A percentile compares a stretch with the other conserved stretches of the same genome.
These are phyloP conservation scores for Acestrorhynchus altus DNA, from an alignment of 2,797 vertebrate genomes.

Conservation along the genomic window DNA sequence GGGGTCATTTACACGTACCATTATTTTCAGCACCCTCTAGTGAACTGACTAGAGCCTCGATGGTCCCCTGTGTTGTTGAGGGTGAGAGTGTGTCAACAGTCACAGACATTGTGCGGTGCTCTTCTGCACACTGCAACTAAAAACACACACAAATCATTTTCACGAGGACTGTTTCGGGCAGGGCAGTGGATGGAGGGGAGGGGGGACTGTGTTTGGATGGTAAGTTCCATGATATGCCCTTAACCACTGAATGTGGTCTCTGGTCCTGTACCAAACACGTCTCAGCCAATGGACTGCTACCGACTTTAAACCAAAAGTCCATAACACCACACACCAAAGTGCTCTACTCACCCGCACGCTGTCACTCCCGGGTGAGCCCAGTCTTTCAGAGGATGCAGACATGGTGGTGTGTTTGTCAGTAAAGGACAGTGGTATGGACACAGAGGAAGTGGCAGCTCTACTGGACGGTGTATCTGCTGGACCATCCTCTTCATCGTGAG, in stretches of 20 bases:
- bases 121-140: constrained; percentile 13
- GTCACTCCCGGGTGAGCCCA: constrained; percentile 51
- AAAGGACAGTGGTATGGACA: constrained; percentile 65
- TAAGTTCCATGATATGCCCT: too few relatives aligned
- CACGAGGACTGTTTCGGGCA: too few relatives aligned
- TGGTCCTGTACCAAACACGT: too few relatives aligned
- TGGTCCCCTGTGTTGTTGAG: neutral
- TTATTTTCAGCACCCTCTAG: constrained; percentile 13
- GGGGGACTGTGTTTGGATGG: too few relatives aligned
- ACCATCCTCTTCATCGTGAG: constrained; percentile 60
- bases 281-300: too few relatives aligned
- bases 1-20: constrained; percentile 10
- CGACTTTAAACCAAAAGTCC: too few relatives aligned
- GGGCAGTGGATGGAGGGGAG: too few relatives aligned
- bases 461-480: constrained; percentile 59
- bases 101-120: neutral
- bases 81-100: neutral
- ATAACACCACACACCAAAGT: too few relatives aligned
- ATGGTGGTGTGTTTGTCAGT: constrained; percentile 55
- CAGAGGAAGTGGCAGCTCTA: constrained; percentile 65
- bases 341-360: constrained; percentile 67
- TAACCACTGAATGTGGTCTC: too few relatives aligned
- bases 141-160: neutral
- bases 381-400: constrained; percentile 54
- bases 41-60: neutral